Evolutionary conservation across 1,140 invertebrate species (phyloP).

Genomic region (Drosophila arizonae): DNA sequence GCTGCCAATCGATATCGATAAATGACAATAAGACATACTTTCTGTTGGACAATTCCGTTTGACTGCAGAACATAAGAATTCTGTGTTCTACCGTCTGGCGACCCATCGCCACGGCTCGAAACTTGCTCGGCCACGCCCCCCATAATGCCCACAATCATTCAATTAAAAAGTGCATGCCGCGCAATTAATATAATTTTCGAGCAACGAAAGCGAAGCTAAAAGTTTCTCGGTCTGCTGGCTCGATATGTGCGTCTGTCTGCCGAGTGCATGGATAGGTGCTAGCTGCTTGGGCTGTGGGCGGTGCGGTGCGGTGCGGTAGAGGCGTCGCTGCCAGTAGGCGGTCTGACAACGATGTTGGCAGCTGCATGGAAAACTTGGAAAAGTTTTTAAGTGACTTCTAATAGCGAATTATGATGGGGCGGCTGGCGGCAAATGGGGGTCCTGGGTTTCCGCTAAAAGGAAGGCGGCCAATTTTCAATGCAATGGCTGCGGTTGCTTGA

Average conservation of each 20-base stretch:
- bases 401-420: slow-evolving; percentile 76
- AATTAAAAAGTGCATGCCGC: slow-evolving; percentile 61
- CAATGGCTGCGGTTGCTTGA: slow-evolving; percentile 45
- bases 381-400: slow-evolving; percentile 80
- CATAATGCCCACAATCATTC: slow-evolving; percentile 56
- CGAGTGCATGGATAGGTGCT: slow-evolving; percentile 2
- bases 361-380: slow-evolving; percentile 74
- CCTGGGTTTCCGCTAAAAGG: slow-evolving; percentile 37
- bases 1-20: too few relatives aligned
- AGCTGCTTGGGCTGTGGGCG: background rate
- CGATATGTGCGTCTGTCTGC: slow-evolving; percentile 7
- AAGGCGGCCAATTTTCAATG: slow-evolving; percentile 62
- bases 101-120: too few relatives aligned
- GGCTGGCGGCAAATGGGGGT: slow-evolving; percentile 11
- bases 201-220: slow-evolving; percentile 44
- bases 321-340: slow-evolving; percentile 44
- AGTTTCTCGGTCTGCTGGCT: slow-evolving; percentile 39
- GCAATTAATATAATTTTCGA: slow-evolving; percentile 66
- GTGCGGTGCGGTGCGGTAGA: background rate
- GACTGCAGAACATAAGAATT: too few relatives aligned
- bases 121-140: slow-evolving; percentile 30
- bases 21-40: too few relatives aligned
- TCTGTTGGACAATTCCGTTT: too few relatives aligned
- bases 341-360: slow-evolving; percentile 76
- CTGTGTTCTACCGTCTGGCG: too few relatives aligned